These are phyloP conservation scores for Mus spretus DNA, from an alignment of 2,797 vertebrate genomes.

Conservation along the genomic window DNA sequence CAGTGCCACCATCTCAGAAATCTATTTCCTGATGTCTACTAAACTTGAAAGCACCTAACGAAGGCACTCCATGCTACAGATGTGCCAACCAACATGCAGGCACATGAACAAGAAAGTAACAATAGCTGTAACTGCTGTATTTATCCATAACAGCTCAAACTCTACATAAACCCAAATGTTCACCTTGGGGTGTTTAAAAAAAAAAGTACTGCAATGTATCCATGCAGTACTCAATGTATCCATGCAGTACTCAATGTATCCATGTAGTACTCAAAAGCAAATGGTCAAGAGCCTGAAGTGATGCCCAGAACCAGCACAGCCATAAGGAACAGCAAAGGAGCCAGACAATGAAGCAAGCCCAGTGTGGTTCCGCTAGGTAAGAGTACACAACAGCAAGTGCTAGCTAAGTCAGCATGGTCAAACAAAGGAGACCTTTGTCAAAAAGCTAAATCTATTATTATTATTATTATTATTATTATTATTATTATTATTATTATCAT, in stretches of 20 bases:
- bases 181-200: background rate
- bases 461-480: too few relatives aligned
- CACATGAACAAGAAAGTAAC: background rate
- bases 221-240: background rate
- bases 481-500: too few relatives aligned
- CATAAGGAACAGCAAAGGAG: background rate
- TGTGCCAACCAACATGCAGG: background rate
- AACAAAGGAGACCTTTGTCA: background rate
- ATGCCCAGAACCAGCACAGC: background rate
- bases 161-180: background rate
- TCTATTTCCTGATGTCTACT: background rate
- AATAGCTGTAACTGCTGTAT: background rate
- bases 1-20: background rate
- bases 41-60: background rate
- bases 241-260: background rate
- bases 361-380: background rate
- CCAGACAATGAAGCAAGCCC: too few relatives aligned
- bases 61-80: too few relatives aligned
- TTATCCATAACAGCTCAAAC: background rate
- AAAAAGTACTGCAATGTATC: background rate
- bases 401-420: background rate
- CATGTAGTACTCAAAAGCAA: background rate
- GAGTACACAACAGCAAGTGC: background rate
- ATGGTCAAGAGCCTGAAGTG: background rate
- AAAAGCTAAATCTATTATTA: background rate